Percentiles rank a stretch among this genome's conserved stretches.
Conservation (phyloP, 64 coral and sea anemone genomes). For the Montipora foliosa region DNA sequence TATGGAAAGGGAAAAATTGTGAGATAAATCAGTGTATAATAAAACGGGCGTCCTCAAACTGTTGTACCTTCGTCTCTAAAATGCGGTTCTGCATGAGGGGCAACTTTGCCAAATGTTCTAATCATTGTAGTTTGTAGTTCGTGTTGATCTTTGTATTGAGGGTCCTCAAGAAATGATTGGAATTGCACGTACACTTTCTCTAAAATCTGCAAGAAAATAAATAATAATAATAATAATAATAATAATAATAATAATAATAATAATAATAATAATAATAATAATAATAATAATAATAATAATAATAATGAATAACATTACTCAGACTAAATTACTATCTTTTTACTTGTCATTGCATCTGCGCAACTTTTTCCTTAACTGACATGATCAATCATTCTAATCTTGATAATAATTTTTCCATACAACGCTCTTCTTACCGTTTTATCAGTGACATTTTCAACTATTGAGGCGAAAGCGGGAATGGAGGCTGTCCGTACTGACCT, state of each 20-base stretch:
- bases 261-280: too few relatives aligned
- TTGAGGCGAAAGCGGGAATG: constrained; percentile 96
- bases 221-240: background rate
- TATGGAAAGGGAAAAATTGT: too few relatives aligned
- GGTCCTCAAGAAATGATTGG: constrained; percentile 94
- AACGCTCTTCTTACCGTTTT: constrained; percentile 61
- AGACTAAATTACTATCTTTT: too few relatives aligned
- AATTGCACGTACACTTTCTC: constrained; percentile 99
- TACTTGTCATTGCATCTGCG: too few relatives aligned
- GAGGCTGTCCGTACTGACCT: constrained; percentile 95
- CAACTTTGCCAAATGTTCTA: constrained; percentile 95
- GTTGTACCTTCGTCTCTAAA: constrained; percentile 93
- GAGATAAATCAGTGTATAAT: too few relatives aligned
- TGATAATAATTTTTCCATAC: too few relatives aligned
- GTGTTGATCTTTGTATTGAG: constrained; percentile 95
- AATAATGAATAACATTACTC: too few relatives aligned
- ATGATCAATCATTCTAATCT: too few relatives aligned
- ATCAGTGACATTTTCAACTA: constrained; percentile 94
- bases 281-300: too few relatives aligned
- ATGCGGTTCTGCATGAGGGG: constrained; percentile 92
- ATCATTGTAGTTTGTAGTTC: constrained; percentile 94
- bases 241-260: too few relatives aligned
- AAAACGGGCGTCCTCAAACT: too few relatives aligned
- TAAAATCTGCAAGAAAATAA: constrained; percentile 71
- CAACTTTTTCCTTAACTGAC: too few relatives aligned